Base-by-base conservation (phyloP, 2,888 invertebrate species). In the Cantharis nigra region DNA sequence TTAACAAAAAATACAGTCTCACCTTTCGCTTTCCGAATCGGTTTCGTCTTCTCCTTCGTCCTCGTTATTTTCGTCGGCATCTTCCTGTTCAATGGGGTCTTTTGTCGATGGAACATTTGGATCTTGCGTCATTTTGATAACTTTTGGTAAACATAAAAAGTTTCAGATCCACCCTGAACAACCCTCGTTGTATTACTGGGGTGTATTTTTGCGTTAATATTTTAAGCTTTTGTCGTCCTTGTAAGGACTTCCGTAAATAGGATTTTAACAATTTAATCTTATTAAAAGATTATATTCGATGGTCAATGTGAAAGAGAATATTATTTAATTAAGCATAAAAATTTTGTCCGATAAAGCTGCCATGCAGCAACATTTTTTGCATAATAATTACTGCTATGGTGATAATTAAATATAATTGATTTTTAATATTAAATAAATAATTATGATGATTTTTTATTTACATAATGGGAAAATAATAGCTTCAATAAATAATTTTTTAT, bases 181-280 rank as follows among this genome's bases (percentile, higher is more conserved):
- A 69, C 69, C 26, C 63, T 69, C 26, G 62, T 28, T 64, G 65
- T 63, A 16, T 70, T 63, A 63, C 49, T 72, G 70, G 13, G n/a
- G 13, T 70, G 16, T 76, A 79, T 72, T 74, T 77, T 76, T 76
- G 67, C 70, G 23, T 76, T 71, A 65, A 69, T 75, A 30, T 77
- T 70, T 11, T 75, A 77, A 75, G 65, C 77, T 64, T 11, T 33
- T 65, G 72, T 74, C 33, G 79, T 70, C 75, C 79, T 77, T 75
- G 79, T 74, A 18, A 71, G 64, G 79, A 80, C 78, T 81, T 81
- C 78, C 18, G 33, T 75, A 78, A 81, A 81, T 77, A 73, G 76
- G 81, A 81, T 81, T 79, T 80, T 26, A 75, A 65, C 76, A 78
- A 78, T 77, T 76, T 76, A 79, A 81, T 79, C 76, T 75, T 78